Base-by-base conservation (phyloP, 2,797 vertebrate species). In the Phoeniculus purpureus region DNA sequence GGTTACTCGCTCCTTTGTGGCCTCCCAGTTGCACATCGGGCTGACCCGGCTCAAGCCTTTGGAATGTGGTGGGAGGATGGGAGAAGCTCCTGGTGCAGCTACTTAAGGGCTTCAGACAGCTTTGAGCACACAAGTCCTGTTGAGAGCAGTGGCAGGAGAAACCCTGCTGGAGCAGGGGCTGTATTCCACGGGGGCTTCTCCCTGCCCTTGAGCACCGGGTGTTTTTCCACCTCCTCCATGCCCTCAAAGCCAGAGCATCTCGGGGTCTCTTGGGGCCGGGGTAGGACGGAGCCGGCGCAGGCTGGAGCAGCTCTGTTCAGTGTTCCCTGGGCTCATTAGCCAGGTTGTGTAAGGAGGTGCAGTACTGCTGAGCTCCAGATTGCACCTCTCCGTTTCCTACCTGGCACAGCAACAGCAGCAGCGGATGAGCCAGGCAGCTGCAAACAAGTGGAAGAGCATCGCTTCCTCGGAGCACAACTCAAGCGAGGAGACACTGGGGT, bases 131-230 rank as follows among this genome's bases (percentile, higher is more conserved):
- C 4, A 8, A 18, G 48, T 21, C 15, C 7, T 68, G 43, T 76
- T 16, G 12, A 31, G 40, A 68, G 2, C 65, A 19, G 6, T 1
- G 58, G 6, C 62, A 56, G 70, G 18, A 52, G 70, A 31, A 68
- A 18, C 50, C 5, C 2, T 19, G 58, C 31, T 26, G 12, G 21
- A 1, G 0, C 0, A 0, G 20, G 5, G 56, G 19, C 6, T 64
- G 29, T 20, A 23, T 74, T 73, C 65, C 34, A 19, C 2, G 8
- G 29, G 43, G 32, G 81, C 61, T 65, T 73, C 48, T 55, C 66
- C 29, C 64, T 32, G 72, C 86, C 89, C 75, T 79, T 7, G 60
- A 7, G 16, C 51, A 55, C 76, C n/a, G 1, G 3, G 15, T 73
- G 86, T 32, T 56, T 80, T 92, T 21, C 77, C 81, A 77, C 37